Conservation (phyloP, 2,113 vertebrate species). For the Gracilinanus agilis region DNA sequence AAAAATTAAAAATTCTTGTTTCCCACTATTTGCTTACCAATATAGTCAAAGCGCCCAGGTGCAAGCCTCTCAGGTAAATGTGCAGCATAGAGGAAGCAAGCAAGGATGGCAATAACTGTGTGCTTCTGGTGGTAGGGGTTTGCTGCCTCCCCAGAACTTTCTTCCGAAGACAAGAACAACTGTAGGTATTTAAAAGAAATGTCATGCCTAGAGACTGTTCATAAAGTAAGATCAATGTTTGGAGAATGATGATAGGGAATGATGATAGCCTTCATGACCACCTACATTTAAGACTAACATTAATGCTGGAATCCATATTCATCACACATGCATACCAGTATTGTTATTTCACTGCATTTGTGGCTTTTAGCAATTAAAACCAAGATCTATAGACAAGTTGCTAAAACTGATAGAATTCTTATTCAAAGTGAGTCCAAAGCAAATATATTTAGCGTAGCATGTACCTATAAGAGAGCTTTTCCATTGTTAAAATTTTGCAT, state of each 20-base stretch:
- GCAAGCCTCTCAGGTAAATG: conserved; percentile 94
- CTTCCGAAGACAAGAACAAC: conserved; percentile 86
- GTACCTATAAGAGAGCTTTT: neutral
- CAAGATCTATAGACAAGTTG: neutral
- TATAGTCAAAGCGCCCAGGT: conserved; percentile 92
- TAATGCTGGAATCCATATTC: neutral
- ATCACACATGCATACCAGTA: neutral
- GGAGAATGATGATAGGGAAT: neutral
- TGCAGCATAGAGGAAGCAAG: conserved; percentile 91
- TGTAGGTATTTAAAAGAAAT: conserved; percentile 64
- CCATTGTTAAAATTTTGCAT: neutral
- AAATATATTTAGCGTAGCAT: neutral
- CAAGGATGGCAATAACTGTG: conserved; percentile 89
- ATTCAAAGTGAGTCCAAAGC: neutral
- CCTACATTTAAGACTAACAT: neutral
- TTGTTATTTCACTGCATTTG: neutral
- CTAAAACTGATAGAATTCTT: neutral
- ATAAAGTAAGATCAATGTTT: neutral
- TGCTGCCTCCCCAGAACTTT: conserved; percentile 74
- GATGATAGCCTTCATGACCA: neutral
- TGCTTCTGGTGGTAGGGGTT: conserved; percentile 89
- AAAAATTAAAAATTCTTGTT: neutral
- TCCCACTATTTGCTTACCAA: conserved; percentile 84
- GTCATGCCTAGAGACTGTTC: neutral
- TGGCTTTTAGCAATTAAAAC: neutral